Base-by-base conservation (phyloP, 2,888 invertebrate genomes). In the Melanargia galathea region DNA sequence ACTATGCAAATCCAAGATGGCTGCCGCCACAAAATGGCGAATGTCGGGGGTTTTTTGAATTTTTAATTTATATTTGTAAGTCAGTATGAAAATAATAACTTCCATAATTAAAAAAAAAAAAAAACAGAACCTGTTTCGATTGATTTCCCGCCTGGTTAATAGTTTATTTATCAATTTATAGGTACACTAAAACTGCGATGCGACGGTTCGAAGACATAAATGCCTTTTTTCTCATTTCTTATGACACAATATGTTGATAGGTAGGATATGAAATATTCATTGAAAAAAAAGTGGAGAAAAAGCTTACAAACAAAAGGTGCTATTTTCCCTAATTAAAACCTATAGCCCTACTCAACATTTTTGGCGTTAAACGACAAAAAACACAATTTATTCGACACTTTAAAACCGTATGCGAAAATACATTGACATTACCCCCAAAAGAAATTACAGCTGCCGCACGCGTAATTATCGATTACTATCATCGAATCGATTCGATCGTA, bases 381-480 rank as follows among this genome's bases (percentile, higher is more conserved):
- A 18, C 45, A n/a, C 57, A 38, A 65, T 62, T 62, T 52, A 62
- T 56, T 35, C 24, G 55, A 62, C 59, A 68, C 62, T 71, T 71
- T 67, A 67, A n/a, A 62, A 57, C 61, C 62, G 61, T 64, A 62
- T 62, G 60, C 65, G 69, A 70, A 66, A 66, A 64, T 65, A 63
- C 67, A 65, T 65, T 67, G 74, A 71, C 68, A 71, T 70, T 68
- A 70, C 67, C 71, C n/a, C 54, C 67, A 52, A 62, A 78, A 77
- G 80, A 78, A 80, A 82, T 80, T 78, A 83, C 84, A 84, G 81
- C 81, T 84, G 82, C 79, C 79, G 74, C 78, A 81, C 81, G 83
- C 82, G 75, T 78, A 78, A 84, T 87, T 86, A 85, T 79, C 81
- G 86, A 89, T 88, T 85, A 83, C 78, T 77, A 86, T 86, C 84